Evolutionary conservation across 1,140 invertebrate genomes (phyloP), one percentile per base, ranked within the genome.

Genomic region (Drosophila prosaltans): DNA sequence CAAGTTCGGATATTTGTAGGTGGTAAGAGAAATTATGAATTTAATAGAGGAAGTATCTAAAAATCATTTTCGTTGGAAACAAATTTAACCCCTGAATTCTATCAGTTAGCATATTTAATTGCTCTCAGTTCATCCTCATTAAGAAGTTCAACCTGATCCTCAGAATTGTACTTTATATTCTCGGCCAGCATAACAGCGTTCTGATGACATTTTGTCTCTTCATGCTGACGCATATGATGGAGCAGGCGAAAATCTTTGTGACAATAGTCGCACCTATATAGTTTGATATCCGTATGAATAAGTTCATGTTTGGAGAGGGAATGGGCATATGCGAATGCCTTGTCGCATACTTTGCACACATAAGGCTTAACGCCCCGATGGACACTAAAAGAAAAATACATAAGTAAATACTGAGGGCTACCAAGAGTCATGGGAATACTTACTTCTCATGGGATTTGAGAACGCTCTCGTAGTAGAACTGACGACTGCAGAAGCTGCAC

Each of bases 171-270:
- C 36, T 80, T 85, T 21, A 84, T 58, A 32, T 59, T 82, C 65
- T 91, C 74, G 21, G 81, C 81, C 8, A 77, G 36, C 68, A 78
- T 69, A 16, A 91, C 90, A 11, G 90, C 90, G 32, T 91, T 91
- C n/a, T 90, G 81, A 57, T 92, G 91, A 11, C 81, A 63, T 58
- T 86, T 91, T 11, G 91, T 92, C 48, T 90, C 76, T 58, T 91
- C 88, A 59, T 92, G 91, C 48, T 92, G 91, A 8, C 91, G 89
- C 88, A 92, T 86, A 54, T 92, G 91, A 69, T 92, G 91, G 6
- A 91, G 65, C n/a, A 92, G 48, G 0, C 91, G 86, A 64, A 92
- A 92, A 32, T 91, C 91, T 64, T 92, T 92, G 26, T 86, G 71
- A 28, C 91, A 92, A 32, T 90, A 92, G 0, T 91, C 80, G 57